Conservation (phyloP, 2,113 vertebrate genomes). For the Podarcis raffonei region DNA sequence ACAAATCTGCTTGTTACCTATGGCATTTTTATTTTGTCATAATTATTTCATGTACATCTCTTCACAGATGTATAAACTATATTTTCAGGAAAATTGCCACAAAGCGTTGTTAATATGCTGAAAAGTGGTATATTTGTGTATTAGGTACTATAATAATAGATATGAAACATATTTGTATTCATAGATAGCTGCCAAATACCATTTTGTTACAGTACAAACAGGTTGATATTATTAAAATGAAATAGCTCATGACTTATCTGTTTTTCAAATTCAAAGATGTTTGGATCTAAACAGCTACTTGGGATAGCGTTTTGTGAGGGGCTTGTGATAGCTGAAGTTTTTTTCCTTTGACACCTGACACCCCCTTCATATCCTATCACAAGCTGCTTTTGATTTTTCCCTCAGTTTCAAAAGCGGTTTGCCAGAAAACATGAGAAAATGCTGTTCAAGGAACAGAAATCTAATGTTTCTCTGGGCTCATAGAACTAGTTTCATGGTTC, state of each 20-base stretch:
- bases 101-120: conserved; percentile 70
- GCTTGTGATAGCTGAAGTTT: neutral
- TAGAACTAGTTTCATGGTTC: neutral
- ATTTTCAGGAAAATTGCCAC: conserved; percentile 74
- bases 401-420: neutral
- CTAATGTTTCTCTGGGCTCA: neutral
- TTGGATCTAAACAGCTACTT: neutral
- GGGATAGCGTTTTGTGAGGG: neutral
- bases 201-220: conserved; percentile 60
- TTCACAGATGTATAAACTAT: conserved; percentile 71
- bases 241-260: neutral
- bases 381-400: neutral
- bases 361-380: neutral
- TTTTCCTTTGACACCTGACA: neutral
- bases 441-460: neutral
- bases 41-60: conserved; percentile 68
- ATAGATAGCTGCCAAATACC: conserved; percentile 60
- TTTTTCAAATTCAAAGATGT: conserved; percentile 19
- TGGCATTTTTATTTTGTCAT: conserved; percentile 75
- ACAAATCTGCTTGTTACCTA: conserved; percentile 78
- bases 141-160: conserved; percentile 28
- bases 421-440: neutral
- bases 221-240: conserved; percentile 41
- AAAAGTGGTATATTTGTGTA: conserved; percentile 68
- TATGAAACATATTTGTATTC: conserved; percentile 66